Conservation (phyloP, 2,888 invertebrate species). For the Therioaphis trifolii region DNA sequence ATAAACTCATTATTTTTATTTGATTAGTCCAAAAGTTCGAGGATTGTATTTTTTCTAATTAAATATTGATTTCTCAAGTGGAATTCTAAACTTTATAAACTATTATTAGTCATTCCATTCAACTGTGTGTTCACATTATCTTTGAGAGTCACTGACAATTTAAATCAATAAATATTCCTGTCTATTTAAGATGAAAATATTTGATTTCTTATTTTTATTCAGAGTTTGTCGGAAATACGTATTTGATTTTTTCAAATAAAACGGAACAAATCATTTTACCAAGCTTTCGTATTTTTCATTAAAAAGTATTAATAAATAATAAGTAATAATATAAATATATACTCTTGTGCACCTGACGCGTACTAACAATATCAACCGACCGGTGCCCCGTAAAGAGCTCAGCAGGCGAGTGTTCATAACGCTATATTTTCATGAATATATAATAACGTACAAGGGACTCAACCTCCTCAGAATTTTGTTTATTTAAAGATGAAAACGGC, state of each 20-base stretch:
- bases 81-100: too few relatives aligned
- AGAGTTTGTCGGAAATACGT: neutral
- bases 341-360: slow-evolving; percentile 43
- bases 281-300: slow-evolving; percentile 36
- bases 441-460: slow-evolving; percentile 33
- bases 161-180: neutral
- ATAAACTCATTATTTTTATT: too few relatives aligned
- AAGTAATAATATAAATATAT: slow-evolving; percentile 48
- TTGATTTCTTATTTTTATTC: neutral
- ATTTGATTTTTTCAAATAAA: slow-evolving; percentile 1
- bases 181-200: neutral
- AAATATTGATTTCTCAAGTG: too few relatives aligned
- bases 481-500: slow-evolving; percentile 28
- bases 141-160: too few relatives aligned
- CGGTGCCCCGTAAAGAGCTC: slow-evolving; percentile 29
- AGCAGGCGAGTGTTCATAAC: slow-evolving; percentile 44
- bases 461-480: slow-evolving; percentile 37
- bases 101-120: too few relatives aligned
- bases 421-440: slow-evolving; percentile 59
- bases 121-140: too few relatives aligned
- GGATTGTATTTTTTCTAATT: too few relatives aligned
- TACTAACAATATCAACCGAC: slow-evolving; percentile 47
- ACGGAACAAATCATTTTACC: slow-evolving; percentile 14
- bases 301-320: slow-evolving; percentile 56
- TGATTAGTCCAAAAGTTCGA: too few relatives aligned